A percentile compares a stretch with the other conserved stretches of the same genome.
phyloP scores from a whole-genome alignment of 2,888 invertebrate species.

The Standfussiana lucernea region DNA sequence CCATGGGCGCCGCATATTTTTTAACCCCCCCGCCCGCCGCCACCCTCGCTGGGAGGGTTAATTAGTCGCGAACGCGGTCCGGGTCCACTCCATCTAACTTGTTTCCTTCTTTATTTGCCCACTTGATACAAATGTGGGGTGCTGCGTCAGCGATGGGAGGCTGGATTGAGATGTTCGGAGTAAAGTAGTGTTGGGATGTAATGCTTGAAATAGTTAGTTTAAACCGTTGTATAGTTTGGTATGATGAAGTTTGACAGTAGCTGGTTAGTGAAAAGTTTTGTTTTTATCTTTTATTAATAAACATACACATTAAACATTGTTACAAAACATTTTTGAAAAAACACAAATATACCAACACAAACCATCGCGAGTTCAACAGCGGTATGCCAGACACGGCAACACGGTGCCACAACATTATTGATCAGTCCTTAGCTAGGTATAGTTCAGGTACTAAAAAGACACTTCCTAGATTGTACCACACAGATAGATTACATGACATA shows the following conservation, averaged over 20 bases:
- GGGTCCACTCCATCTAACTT: conserved; percentile 89
- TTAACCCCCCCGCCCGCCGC: conserved; percentile 73
- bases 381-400: no score
- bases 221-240: no score
- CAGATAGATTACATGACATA: background rate
- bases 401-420: no score
- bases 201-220: background rate
- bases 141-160: conserved; percentile 65
- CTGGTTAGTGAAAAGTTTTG: background rate
- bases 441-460: no score
- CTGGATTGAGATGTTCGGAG: conserved; percentile 57
- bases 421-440: no score
- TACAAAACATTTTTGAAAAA: no score
- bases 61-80: conserved; percentile 90
- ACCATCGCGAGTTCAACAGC: no score
- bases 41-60: conserved; percentile 82
- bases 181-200: conserved; percentile 9
- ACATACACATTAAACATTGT: no score
- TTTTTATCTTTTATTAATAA: no score
- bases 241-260: background rate
- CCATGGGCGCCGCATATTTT: conserved; percentile 86
- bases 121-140: conserved; percentile 89
- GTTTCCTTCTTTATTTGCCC: conserved; percentile 90
- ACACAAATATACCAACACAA: no score
- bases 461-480: no score